Conservation (phyloP, 2,113 vertebrate species). For the Marmota flaviventris region DNA sequence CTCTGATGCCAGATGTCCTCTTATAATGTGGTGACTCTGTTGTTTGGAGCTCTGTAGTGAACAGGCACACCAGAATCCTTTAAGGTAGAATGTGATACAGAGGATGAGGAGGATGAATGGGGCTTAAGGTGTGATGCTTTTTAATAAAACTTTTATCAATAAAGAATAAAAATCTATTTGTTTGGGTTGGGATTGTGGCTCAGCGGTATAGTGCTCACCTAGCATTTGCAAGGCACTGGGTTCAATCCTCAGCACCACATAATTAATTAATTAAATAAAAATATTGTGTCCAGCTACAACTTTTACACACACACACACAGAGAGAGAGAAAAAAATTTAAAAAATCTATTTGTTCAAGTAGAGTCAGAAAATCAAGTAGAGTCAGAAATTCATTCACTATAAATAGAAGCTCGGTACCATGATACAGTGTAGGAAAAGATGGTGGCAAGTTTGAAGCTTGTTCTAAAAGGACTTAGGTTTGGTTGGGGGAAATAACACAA, state of each 20-base stretch:
- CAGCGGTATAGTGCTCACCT: no score
- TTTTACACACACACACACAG: no score
- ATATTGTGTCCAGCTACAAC: no score
- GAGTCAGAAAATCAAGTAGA: not conserved
- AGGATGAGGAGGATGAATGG: no score
- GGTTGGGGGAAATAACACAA: not conserved
- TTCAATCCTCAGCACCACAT: no score
- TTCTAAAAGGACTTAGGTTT: not conserved
- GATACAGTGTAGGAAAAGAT: not conserved
- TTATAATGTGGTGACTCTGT: not conserved
- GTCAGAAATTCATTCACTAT: not conserved
- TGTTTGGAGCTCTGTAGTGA: not conserved
- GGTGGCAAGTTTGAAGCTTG: not conserved
- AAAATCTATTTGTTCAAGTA: not conserved
- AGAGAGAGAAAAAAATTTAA: not conserved
- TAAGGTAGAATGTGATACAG: not conserved
- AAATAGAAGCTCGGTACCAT: not conserved
- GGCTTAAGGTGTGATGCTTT: not conserved
- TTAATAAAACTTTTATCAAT: conserved; percentile 3
- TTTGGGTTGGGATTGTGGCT: no score
- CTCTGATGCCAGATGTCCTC: not conserved
- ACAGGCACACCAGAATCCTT: not conserved
- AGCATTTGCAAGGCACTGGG: no score
- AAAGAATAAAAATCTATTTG: not conserved
- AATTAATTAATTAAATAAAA: no score